These are phyloP conservation scores for Acomys russatus DNA, from an alignment of 2,797 vertebrate genomes.

Conservation along the genomic window DNA sequence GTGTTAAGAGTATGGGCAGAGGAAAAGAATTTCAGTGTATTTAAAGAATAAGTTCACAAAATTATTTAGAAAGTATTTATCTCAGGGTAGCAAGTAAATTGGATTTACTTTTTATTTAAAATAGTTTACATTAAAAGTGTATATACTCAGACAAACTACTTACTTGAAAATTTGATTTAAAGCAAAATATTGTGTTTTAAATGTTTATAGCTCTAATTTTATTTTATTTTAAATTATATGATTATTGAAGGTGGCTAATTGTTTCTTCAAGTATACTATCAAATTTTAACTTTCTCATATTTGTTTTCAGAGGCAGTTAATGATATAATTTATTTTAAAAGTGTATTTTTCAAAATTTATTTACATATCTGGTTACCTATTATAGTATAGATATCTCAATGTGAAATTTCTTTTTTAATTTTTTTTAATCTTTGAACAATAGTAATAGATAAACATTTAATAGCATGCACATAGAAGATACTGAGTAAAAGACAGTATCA, in stretches of 20 bases:
- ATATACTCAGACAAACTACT: background rate
- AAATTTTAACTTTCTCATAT: constrained; percentile 14
- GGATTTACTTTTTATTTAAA: background rate
- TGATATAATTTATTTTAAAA: constrained; percentile 48
- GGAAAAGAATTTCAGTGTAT: background rate
- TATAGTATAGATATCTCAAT: background rate
- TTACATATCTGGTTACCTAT: background rate
- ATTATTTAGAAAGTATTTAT: constrained; percentile 1
- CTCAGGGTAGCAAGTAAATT: background rate
- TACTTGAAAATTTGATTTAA: background rate
- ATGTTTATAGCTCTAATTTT: background rate
- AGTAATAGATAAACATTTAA: constrained; percentile 18
- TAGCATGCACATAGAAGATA: background rate
- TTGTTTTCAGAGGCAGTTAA: constrained; percentile 32
- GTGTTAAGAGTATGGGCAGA: constrained; percentile 6
- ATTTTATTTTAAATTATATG: background rate
- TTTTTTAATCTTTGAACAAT: constrained; percentile 41
- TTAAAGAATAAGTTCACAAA: background rate
- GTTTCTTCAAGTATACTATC: background rate
- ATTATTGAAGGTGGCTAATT: background rate
- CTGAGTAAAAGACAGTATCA: constrained; percentile 14
- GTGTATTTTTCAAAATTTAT: constrained; percentile 5
- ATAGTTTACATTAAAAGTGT: background rate
- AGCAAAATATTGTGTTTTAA: background rate
- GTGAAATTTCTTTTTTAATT: constrained; percentile 55